phyloP scores from a whole-genome alignment of 2,797 vertebrate genomes.

The Aplochiton taeniatus region DNA sequence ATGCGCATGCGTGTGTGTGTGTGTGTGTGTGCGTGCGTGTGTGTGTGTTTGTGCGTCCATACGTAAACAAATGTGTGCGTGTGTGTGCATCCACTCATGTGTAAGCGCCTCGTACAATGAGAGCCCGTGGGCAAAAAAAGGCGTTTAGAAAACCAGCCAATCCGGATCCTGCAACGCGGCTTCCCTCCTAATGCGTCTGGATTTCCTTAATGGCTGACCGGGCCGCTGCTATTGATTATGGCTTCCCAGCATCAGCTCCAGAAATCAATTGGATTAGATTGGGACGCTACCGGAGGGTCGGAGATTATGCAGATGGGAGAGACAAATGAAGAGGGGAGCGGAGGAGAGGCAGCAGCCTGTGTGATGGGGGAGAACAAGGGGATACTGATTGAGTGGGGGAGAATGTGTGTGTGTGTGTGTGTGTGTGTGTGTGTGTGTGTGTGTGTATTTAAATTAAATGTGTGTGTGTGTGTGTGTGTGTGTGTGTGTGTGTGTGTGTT shows the following conservation, averaged over 20 bases:
- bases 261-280: conserved; percentile 67
- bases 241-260: conserved; percentile 56
- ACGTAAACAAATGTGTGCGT: not conserved
- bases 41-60: conserved; percentile 1
- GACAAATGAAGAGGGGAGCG: conserved; percentile 40
- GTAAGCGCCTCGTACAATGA: conserved; percentile 27
- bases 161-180: conserved; percentile 32
- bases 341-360: conserved; percentile 53
- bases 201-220: conserved; percentile 65
- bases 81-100: not conserved
- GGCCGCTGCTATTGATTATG: conserved; percentile 64
- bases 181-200: conserved; percentile 49
- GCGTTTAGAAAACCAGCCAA: conserved; percentile 30
- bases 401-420: conserved; percentile 31
- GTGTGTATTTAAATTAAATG: not conserved
- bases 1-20: conserved; percentile 23
- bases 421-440: conserved; percentile 15
- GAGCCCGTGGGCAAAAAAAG: conserved; percentile 5
- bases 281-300: conserved; percentile 62
- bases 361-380: conserved; percentile 58
- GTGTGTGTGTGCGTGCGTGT: conserved; percentile 24
- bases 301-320: conserved; percentile 46
- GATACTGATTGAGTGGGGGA: conserved; percentile 54
- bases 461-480: conserved; percentile 1
- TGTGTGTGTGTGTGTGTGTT: not conserved